Evolutionary conservation across 2,888 invertebrate genomes (phyloP).

Genomic region (Lordiphosa andalusiaca): DNA sequence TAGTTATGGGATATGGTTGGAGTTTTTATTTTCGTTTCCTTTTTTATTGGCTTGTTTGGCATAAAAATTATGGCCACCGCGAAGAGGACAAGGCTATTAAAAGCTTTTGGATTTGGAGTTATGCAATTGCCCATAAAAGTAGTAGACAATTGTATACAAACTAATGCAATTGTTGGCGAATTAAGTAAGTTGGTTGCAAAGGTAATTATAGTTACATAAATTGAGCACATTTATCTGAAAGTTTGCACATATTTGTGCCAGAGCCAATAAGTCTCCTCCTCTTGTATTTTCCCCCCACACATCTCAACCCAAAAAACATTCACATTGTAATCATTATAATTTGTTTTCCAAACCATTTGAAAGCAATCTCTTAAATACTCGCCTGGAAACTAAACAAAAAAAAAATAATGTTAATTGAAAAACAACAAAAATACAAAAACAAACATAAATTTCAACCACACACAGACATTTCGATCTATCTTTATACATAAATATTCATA

Average conservation of each 20-base stretch:
- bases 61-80: slow-evolving; percentile 7
- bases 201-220: background rate
- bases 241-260: too few relatives aligned
- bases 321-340: slow-evolving; percentile 9
- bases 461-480: slow-evolving; percentile 22
- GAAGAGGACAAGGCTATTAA: slow-evolving; percentile 10
- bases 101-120: slow-evolving; percentile 1
- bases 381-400: slow-evolving; percentile 29
- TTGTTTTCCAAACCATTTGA: slow-evolving; percentile 15
- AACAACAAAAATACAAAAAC: slow-evolving; percentile 17
- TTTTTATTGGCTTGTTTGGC: slow-evolving; percentile 4
- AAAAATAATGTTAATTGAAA: slow-evolving; percentile 39
- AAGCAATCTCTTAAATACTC: slow-evolving; percentile 31
- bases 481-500: slow-evolving; percentile 49
- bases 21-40: slow-evolving; percentile 7
- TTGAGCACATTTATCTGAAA: too few relatives aligned
- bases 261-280: too few relatives aligned
- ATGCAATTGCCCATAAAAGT: slow-evolving; percentile 8
- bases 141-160: background rate
- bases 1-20: slow-evolving; percentile 3
- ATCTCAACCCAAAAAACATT: background rate
- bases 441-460: slow-evolving; percentile 31
- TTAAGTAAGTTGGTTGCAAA: background rate
- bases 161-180: background rate
- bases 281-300: background rate